These are phyloP conservation scores for Cerastis leucographa DNA, from an alignment of 2,888 invertebrate genomes.

Conservation along the genomic window DNA sequence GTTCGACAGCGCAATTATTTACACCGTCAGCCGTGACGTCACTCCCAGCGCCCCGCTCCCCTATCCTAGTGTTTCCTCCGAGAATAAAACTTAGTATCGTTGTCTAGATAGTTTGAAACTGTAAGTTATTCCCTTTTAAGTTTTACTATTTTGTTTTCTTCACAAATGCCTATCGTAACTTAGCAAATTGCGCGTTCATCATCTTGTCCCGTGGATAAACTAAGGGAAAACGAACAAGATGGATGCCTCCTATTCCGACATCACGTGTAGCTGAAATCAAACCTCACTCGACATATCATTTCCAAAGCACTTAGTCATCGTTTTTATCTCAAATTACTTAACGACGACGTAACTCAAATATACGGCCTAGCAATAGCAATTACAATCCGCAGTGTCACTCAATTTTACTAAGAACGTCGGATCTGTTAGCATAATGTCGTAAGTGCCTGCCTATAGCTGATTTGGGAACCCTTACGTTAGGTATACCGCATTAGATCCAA, in stretches of 20 bases:
- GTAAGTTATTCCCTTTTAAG: slow-evolving; percentile 78
- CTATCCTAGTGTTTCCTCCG: slow-evolving; percentile 74
- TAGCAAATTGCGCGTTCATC: slow-evolving; percentile 69
- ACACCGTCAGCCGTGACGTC: slow-evolving; percentile 88
- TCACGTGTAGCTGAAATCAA: slow-evolving; percentile 8
- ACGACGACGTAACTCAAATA: slow-evolving; percentile 30
- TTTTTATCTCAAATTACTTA: slow-evolving; percentile 49
- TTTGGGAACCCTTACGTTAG: slow-evolving; percentile 82
- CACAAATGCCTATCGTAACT: slow-evolving; percentile 72
- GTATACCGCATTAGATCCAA: slow-evolving; percentile 79
- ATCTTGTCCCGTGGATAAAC: slow-evolving; percentile 36
- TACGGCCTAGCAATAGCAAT: slow-evolving; percentile 67
- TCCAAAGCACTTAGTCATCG: slow-evolving; percentile 28
- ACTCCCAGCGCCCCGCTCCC: slow-evolving; percentile 72
- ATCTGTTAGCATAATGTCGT: slow-evolving; percentile 72
- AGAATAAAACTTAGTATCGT: slow-evolving; percentile 80
- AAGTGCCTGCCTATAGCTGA: slow-evolving; percentile 69
- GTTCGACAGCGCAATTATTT: slow-evolving; percentile 91
- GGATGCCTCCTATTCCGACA: not conserved
- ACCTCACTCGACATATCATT: slow-evolving; percentile 27
- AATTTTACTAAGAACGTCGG: slow-evolving; percentile 72
- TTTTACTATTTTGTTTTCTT: slow-evolving; percentile 75
- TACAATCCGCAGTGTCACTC: slow-evolving; percentile 76
- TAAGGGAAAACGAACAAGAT: not conserved
- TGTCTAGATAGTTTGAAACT: slow-evolving; percentile 84